phyloP scores from a whole-genome alignment of 1,140 invertebrate species.

The Drosophila obscura region DNA sequence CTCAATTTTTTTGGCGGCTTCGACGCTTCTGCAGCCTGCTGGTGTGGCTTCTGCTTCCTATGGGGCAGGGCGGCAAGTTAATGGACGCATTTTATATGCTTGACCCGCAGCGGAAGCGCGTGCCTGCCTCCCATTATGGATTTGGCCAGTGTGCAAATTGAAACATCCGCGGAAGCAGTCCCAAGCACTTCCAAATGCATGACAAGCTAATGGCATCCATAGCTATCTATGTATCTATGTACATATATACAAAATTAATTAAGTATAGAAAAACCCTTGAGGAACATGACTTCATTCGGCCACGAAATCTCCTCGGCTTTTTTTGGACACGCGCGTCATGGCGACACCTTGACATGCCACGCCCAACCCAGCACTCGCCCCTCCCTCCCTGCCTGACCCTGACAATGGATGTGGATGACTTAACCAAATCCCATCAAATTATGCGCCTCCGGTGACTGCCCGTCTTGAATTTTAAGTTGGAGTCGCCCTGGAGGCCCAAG shows the following conservation, averaged over 20 bases:
- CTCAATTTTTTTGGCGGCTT: background rate
- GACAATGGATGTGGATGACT: conserved; percentile 65
- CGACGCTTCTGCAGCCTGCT: background rate
- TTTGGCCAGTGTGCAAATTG: conserved; percentile 59
- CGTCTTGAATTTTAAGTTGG: conserved; percentile 73
- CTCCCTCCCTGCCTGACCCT: background rate
- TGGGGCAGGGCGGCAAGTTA: conserved; percentile 29
- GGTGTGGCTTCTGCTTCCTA: background rate
- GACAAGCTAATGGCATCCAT: conserved; percentile 36
- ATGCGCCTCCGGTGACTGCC: conserved; percentile 67
- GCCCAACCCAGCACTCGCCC: conserved; percentile 9
- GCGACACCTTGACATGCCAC: conserved; percentile 59
- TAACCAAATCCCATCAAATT: conserved; percentile 78
- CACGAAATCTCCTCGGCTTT: conserved; percentile 31
- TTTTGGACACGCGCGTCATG: conserved; percentile 37
- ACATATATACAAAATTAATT: conserved; percentile 10
- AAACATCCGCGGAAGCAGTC: conserved; percentile 46
- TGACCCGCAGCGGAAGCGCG: conserved; percentile 59
- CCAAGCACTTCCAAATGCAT: conserved; percentile 5
- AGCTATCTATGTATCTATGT: too few relatives aligned
- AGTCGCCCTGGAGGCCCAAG: conserved; percentile 8
- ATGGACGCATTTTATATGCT: conserved; percentile 54
- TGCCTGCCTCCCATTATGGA: conserved; percentile 61
- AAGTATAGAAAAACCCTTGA: conserved; percentile 17
- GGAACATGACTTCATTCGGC: conserved; percentile 48